Conservation (phyloP, 53 echinoderm and acorn worm species). For the Actinopyga echinites region DNA sequence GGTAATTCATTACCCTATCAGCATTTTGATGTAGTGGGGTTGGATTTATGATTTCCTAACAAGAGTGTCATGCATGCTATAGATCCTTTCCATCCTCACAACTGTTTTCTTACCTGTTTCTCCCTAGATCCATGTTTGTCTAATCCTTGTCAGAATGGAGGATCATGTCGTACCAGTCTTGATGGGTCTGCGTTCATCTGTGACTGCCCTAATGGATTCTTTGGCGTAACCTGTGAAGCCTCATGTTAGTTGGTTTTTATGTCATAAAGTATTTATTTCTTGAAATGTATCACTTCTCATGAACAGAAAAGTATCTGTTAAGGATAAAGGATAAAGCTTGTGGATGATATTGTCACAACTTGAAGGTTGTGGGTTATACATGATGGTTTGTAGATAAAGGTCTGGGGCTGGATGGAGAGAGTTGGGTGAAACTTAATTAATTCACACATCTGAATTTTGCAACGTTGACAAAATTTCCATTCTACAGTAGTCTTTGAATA, state of each 20-base stretch:
- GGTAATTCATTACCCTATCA: not conserved
- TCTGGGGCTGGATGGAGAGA: too few relatives aligned
- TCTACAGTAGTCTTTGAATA: too few relatives aligned
- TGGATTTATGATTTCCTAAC: not conserved
- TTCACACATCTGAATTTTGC: too few relatives aligned
- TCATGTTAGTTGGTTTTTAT: slow-evolving; percentile 36
- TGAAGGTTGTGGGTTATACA: too few relatives aligned
- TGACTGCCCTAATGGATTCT: slow-evolving; percentile 59
- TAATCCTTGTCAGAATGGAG: slow-evolving; percentile 70
- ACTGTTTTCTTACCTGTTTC: not conserved
- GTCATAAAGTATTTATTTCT: too few relatives aligned
- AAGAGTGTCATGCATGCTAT: not conserved
- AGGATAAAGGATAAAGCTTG: too few relatives aligned
- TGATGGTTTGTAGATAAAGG: too few relatives aligned
- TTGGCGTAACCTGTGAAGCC: slow-evolving; percentile 52
- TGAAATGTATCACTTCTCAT: too few relatives aligned
- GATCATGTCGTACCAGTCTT: slow-evolving; percentile 41
- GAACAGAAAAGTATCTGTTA: too few relatives aligned
- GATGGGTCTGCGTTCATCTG: slow-evolving; percentile 56
- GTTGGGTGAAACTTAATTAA: too few relatives aligned
- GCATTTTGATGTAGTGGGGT: not conserved
- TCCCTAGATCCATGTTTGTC: slow-evolving; percentile 61
- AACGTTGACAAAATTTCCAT: too few relatives aligned
- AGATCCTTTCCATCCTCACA: not conserved
- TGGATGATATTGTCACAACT: too few relatives aligned